Conservation (phyloP, 2,113 vertebrate species). For the Dipodomys spectabilis region DNA sequence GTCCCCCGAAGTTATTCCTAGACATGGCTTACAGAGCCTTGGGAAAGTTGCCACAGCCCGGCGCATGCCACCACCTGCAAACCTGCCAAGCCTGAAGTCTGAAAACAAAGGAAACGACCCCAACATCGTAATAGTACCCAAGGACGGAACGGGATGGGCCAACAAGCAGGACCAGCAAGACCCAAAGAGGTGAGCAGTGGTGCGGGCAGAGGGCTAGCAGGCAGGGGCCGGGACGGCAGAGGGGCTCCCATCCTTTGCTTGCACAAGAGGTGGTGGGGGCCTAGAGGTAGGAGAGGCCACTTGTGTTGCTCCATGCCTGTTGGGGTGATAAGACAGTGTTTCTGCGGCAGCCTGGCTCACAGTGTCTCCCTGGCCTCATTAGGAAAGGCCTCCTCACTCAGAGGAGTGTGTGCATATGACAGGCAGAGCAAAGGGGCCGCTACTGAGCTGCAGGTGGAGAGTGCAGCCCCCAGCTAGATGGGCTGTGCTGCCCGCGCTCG, state of each 20-base stretch:
- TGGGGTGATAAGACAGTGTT: neutral
- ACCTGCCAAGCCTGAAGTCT: constrained; percentile 99
- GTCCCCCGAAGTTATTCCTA: constrained; percentile 91
- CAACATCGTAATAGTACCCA: constrained; percentile 99
- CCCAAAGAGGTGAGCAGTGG: constrained; percentile 94
- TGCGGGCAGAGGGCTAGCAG: no score
- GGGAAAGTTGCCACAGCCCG: constrained; percentile 99
- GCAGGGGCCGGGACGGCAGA: neutral
- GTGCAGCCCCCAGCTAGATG: neutral
- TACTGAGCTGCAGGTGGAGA: neutral
- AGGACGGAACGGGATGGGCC: constrained; percentile 99
- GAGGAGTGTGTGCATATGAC: neutral
- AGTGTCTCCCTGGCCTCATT: neutral
- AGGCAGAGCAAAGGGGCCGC: no score
- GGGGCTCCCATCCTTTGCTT: neutral
- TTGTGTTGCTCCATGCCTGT: neutral
- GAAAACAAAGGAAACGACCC: constrained; percentile 99
- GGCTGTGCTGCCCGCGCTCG: neutral
- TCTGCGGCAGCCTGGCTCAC: neutral
- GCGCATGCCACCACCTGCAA: constrained; percentile 99
- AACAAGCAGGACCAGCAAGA: constrained; percentile 99
- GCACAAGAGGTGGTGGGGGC: no score
- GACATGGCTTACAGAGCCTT: constrained; percentile 99
- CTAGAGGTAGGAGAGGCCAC: no score
- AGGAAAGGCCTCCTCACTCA: neutral